Percentiles rank a stretch among this genome's conserved stretches.
These are phyloP conservation scores for Myathropa florea DNA, from an alignment of 2,888 invertebrate genomes.

Conservation along the genomic window DNA sequence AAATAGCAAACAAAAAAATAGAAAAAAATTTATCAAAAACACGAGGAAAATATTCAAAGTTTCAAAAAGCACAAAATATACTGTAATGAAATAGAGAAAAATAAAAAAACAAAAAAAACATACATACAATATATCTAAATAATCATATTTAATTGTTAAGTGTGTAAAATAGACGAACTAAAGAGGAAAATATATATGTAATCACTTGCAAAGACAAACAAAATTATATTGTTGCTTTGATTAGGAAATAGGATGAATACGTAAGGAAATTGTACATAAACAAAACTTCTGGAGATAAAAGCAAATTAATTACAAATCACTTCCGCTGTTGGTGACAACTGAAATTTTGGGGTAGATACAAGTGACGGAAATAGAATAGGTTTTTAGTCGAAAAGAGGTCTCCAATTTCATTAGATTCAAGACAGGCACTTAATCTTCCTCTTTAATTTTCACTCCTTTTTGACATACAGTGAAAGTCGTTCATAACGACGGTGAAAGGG, in stretches of 20 bases:
- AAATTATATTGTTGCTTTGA: slow-evolving; percentile 36
- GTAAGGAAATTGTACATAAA: background rate
- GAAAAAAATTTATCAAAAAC: background rate
- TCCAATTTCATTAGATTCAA: no score
- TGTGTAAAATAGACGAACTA: slow-evolving; percentile 12
- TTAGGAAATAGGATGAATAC: slow-evolving; percentile 6
- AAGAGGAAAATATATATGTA: slow-evolving; percentile 12
- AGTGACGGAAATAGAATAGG: no score
- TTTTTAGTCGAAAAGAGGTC: no score
- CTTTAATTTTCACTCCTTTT: no score
- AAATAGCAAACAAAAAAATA: slow-evolving; percentile 1
- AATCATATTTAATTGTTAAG: slow-evolving; percentile 39
- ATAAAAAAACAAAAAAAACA: slow-evolving; percentile 26
- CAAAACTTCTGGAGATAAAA: background rate
- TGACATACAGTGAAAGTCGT: no score
- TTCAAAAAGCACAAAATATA: slow-evolving; percentile 69
- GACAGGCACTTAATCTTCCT: no score
- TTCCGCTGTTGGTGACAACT: background rate
- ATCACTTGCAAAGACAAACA: slow-evolving; percentile 3
- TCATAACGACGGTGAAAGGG: no score
- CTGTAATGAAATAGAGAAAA: slow-evolving; percentile 58
- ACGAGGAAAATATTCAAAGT: slow-evolving; percentile 41
- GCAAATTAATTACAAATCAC: background rate
- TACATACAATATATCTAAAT: slow-evolving; percentile 33
- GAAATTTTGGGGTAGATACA: no score